phyloP scores from a whole-genome alignment of 2,888 invertebrate genomes.

The Gryllus longicercus region DNA sequence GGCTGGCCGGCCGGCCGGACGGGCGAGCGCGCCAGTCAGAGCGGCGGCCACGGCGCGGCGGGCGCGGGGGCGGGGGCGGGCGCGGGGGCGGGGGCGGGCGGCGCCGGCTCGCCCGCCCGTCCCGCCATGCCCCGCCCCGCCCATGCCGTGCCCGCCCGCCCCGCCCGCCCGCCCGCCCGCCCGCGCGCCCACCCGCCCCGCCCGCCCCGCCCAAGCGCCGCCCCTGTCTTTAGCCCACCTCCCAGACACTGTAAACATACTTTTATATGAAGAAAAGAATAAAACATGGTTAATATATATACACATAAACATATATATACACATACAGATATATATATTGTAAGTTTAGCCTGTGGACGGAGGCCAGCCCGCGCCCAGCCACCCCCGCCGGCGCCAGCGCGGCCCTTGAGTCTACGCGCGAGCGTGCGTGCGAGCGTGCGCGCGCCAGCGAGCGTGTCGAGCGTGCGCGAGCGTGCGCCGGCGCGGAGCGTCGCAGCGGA shows the following conservation, averaged over 20 bases:
- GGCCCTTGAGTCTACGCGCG: background rate
- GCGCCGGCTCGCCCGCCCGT: background rate
- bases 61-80: background rate
- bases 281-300: conserved; percentile 26
- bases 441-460: background rate
- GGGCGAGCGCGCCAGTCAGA: background rate
- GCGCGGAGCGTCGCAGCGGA: background rate
- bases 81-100: background rate
- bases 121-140: background rate
- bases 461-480: background rate
- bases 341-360: background rate
- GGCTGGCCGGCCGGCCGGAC: background rate
- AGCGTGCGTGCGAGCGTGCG: background rate
- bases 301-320: conserved; percentile 25
- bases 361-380: background rate
- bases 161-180: background rate
- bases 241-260: conserved; percentile 30
- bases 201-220: background rate
- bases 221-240: conserved; percentile 21
- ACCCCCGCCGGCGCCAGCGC: background rate
- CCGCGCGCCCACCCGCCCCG: background rate
- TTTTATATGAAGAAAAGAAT: conserved; percentile 30
- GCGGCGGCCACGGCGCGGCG: too few species aligned
- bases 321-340: conserved; percentile 27
- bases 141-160: background rate